Percentiles rank a stretch among this genome's conserved stretches.
Evolutionary conservation across 2,797 vertebrate species (phyloP).

Genomic region (Danionella dracula): DNA sequence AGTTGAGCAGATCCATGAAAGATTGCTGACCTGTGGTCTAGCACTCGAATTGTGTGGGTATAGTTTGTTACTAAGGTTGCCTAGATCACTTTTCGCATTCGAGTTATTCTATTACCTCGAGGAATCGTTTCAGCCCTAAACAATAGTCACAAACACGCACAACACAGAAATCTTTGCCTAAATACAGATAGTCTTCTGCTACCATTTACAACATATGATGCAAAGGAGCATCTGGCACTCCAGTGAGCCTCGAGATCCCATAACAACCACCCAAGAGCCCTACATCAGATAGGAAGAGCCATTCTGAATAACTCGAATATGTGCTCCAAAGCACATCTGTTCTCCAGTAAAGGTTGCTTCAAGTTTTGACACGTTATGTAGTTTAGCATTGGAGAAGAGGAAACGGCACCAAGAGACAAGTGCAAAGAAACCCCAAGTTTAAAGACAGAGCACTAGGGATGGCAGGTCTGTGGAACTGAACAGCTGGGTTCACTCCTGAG

Average conservation of each 20-base stretch:
- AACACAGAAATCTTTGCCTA: not conserved
- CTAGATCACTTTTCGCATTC: no score
- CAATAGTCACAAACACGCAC: not conserved
- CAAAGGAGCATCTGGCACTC: constrained; percentile 48
- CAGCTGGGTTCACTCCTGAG: constrained; percentile 29
- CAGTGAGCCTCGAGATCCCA: constrained; percentile 51
- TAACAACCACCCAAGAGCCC: constrained; percentile 48
- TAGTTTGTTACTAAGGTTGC: no score
- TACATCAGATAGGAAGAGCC: not conserved
- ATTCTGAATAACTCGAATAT: no score
- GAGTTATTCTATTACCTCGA: no score
- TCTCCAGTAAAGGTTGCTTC: no score
- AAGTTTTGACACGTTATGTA: not conserved
- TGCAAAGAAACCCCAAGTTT: not conserved
- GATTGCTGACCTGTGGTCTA: no score
- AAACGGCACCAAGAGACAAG: constrained; percentile 2
- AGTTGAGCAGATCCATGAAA: no score
- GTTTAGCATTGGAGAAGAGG: constrained; percentile 5
- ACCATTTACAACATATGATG: constrained; percentile 29
- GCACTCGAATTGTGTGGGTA: no score
- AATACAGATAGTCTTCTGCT: constrained; percentile 7
- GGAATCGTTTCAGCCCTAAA: not conserved
- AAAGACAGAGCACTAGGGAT: not conserved
- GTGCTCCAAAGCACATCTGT: no score
- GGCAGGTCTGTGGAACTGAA: constrained; percentile 19